Evolutionary conservation across 2,113 vertebrate species (phyloP).

Genomic region (Desmodus rotundus): DNA sequence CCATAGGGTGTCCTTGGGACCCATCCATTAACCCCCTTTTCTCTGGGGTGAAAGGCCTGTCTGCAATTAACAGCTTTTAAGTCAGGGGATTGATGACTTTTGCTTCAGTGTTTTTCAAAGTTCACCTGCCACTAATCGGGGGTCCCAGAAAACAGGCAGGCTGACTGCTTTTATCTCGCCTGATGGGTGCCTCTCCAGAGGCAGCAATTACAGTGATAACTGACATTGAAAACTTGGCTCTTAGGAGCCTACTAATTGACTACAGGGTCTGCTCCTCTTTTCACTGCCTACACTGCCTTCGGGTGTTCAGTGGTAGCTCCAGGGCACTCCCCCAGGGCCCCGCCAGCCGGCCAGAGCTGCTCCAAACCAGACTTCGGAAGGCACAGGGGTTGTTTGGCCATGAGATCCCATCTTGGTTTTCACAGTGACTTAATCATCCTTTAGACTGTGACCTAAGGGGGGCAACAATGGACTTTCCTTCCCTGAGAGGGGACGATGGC

Average conservation of each 20-base stretch:
- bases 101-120: background rate
- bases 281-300: background rate
- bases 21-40: background rate
- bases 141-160: background rate
- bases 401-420: background rate
- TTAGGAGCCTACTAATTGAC: background rate
- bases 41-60: background rate
- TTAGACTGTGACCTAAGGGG: background rate
- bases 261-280: background rate
- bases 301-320: background rate
- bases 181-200: background rate
- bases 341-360: background rate
- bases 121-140: background rate
- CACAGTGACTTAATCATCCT: background rate
- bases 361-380: background rate
- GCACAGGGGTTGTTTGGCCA: background rate
- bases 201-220: background rate
- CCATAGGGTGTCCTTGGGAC: background rate
- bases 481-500: no score
- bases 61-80: conserved; percentile 45
- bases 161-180: background rate
- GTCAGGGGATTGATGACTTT: background rate
- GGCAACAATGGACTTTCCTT: background rate
- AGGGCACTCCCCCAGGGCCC: background rate
- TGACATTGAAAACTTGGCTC: background rate